A percentile compares a stretch with the other conserved stretches of the same genome.
Evolutionary conservation across 64 coral and sea anemone species (phyloP).

Genomic region (Montipora cactus): DNA sequence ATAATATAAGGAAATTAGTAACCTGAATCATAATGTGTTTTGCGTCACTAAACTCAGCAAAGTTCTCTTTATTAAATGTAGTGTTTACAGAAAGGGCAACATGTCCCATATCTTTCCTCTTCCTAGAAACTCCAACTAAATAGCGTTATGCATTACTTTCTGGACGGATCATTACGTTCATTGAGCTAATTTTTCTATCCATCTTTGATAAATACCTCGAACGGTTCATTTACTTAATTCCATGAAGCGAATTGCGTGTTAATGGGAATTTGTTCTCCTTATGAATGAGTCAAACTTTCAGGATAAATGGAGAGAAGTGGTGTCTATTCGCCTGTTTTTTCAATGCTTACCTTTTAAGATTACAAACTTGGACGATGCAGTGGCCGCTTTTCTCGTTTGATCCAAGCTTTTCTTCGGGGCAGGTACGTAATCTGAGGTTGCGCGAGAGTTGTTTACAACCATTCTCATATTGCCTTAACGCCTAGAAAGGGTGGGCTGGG

Average conservation of each 20-base stretch:
- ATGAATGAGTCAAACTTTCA: neutral
- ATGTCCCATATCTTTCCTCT: neutral
- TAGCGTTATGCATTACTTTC: neutral
- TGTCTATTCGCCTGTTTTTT: neutral
- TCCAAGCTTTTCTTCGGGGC: neutral
- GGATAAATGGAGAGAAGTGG: neutral
- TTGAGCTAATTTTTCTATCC: neutral
- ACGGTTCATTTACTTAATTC: conserved; percentile 2
- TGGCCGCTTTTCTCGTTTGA: neutral
- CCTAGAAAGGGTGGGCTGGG: neutral
- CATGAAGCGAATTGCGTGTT: neutral
- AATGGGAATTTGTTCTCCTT: neutral
- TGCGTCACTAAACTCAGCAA: neutral
- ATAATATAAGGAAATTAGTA: neutral
- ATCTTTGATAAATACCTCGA: neutral
- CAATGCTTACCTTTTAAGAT: conserved; percentile 7
- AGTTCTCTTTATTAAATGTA: neutral
- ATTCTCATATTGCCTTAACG: conserved; percentile 14
- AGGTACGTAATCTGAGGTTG: neutral
- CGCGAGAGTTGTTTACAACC: conserved; percentile 16
- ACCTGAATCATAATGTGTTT: neutral
- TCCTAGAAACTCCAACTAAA: neutral
- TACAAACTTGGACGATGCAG: neutral
- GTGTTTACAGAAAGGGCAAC: neutral
- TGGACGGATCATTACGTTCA: neutral